Percentiles rank a stretch among this genome's conserved stretches.
These are phyloP conservation scores for Aurelia sp. DNA, from an alignment of 30 jellyfish, hydroid and myxozoan genomes.

Conservation along the genomic window DNA sequence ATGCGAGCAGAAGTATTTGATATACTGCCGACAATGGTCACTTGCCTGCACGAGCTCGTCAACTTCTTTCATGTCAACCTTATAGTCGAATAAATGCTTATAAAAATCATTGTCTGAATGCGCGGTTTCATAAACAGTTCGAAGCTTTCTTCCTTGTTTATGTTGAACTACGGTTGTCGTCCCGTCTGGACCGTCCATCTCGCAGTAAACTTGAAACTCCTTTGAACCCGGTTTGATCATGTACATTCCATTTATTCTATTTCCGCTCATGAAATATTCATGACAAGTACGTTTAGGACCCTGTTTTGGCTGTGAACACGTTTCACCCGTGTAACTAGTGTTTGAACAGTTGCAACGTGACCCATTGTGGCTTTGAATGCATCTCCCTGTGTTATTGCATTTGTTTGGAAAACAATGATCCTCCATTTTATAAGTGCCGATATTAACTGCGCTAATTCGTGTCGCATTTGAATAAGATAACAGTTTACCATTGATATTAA, in stretches of 20 bases:
- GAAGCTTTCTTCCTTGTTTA: slow-evolving; percentile 53
- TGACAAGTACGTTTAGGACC: slow-evolving; percentile 58
- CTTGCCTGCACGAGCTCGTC: slow-evolving; percentile 54
- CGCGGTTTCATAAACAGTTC: slow-evolving; percentile 42
- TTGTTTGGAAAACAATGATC: slow-evolving; percentile 92
- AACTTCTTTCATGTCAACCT: slow-evolving; percentile 22
- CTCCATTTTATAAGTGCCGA: slow-evolving; percentile 53
- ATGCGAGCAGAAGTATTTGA: slow-evolving; percentile 73
- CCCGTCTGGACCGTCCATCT: slow-evolving; percentile 71
- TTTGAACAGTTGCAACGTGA: slow-evolving; percentile 79
- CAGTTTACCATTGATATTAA: slow-evolving; percentile 22
- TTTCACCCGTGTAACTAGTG: slow-evolving; percentile 63
- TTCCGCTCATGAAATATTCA: slow-evolving; percentile 73
- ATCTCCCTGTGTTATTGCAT: slow-evolving; percentile 78
- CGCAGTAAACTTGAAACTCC: slow-evolving; percentile 74
- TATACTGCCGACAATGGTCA: slow-evolving; percentile 79
- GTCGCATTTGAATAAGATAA: slow-evolving; percentile 40
- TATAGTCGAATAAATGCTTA: slow-evolving; percentile 64
- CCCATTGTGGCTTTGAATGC: slow-evolving; percentile 70
- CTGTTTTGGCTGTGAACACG: slow-evolving; percentile 48
- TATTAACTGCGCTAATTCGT: slow-evolving; percentile 13
- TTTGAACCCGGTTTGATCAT: slow-evolving; percentile 66
- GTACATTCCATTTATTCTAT: slow-evolving; percentile 55
- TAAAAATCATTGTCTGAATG: slow-evolving; percentile 32
- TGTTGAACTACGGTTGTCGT: slow-evolving; percentile 67